Conservation (phyloP, 2,797 vertebrate genomes). For the Poecilia wingei region DNA sequence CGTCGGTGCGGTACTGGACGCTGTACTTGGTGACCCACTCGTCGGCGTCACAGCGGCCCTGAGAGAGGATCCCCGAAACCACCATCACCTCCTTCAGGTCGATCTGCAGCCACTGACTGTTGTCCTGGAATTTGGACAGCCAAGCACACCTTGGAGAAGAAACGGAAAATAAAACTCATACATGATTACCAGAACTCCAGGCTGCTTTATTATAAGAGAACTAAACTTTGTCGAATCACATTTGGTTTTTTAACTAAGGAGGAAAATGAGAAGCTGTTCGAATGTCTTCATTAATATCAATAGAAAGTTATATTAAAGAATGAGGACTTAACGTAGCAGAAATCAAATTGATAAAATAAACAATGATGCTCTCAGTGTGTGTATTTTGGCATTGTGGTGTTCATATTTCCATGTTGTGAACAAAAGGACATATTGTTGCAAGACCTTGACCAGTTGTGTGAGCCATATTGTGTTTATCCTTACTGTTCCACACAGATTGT, state of each 20-base stretch:
- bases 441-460: not conserved
- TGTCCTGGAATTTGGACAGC: slow-evolving; percentile 98
- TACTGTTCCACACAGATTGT: slow-evolving; percentile 24
- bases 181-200: not conserved
- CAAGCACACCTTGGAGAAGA: slow-evolving; percentile 88
- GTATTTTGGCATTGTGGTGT: not conserved
- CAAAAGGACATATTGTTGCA: slow-evolving; percentile 3
- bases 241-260: not conserved
- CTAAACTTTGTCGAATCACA: not conserved
- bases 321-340: not conserved
- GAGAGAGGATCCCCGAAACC: slow-evolving; percentile 94
- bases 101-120: slow-evolving; percentile 93
- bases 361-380: not conserved
- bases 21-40: slow-evolving; percentile 99
- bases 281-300: not conserved
- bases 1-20: slow-evolving; percentile 89
- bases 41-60: slow-evolving; percentile 94
- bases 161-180: not conserved
- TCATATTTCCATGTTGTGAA: slow-evolving; percentile 13
- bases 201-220: not conserved
- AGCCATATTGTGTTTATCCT: slow-evolving; percentile 15
- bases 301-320: not conserved
- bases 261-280: not conserved
- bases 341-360: not conserved
- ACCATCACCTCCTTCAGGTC: slow-evolving; percentile 91